Percentiles rank a stretch among this genome's conserved stretches.
These are phyloP conservation scores for Myocastor coypus DNA, from an alignment of 2,113 vertebrate genomes.

Conservation along the genomic window DNA sequence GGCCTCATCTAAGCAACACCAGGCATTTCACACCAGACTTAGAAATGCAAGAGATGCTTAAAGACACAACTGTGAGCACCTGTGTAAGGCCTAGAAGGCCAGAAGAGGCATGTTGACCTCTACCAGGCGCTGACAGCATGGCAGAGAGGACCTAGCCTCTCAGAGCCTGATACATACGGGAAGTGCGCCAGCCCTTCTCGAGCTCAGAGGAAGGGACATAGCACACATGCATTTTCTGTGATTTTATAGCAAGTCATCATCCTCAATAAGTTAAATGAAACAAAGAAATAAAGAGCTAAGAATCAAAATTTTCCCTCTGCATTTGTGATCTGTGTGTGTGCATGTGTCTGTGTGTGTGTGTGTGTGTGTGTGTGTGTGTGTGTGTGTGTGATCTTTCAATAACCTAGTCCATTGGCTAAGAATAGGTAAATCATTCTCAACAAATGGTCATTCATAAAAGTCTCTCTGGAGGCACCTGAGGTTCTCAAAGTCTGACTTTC, in stretches of 20 bases:
- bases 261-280: neutral
- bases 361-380: neutral
- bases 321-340: neutral
- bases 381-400: neutral
- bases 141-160: neutral
- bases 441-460: slow-evolving; percentile 74
- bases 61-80: neutral
- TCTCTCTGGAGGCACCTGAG: slow-evolving; percentile 43
- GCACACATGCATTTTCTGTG: neutral
- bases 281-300: neutral
- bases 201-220: neutral
- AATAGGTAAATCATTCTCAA: slow-evolving; percentile 76
- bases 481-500: slow-evolving; percentile 76
- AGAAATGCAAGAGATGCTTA: neutral
- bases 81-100: neutral
- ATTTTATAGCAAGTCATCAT: neutral
- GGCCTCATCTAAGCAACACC: neutral
- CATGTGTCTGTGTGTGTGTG: neutral
- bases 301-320: neutral
- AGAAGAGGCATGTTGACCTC: neutral
- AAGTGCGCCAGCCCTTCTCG: neutral
- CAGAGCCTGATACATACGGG: neutral
- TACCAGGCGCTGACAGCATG: neutral
- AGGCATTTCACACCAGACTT: neutral
- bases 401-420: slow-evolving; percentile 36